Base-by-base conservation (phyloP, 2,888 invertebrate genomes). In the Cephus runcator region DNA sequence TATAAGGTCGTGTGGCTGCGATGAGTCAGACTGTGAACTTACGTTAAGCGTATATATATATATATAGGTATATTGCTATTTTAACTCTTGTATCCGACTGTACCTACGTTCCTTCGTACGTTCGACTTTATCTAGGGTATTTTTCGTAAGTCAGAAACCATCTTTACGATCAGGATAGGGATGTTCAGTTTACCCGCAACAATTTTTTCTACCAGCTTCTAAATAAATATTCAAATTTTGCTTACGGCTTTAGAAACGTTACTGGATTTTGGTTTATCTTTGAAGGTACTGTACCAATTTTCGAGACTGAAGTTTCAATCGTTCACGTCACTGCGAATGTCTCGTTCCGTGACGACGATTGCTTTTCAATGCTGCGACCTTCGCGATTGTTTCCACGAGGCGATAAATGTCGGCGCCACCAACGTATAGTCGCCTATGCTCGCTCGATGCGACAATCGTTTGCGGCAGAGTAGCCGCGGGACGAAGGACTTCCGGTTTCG, bases 211-310 rank as follows among this genome's bases (percentile, higher is more conserved):
- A 33, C 1, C 9, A 12, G 12, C 36, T 36, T 11, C 1, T 35
- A 0, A 35, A 34, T 11, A 1, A 34, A 35, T 35, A 3, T 35
- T 0, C 11, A 35, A 34, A 34, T 34, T 34, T 35, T 35, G 0
- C 12, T 35, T 35, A 35, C 12, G 36, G 12, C 4, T 36, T 1
- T 12, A 12, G 3, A 36, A 36, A 9, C 9, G 0, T 56, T 9
- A 6, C 40, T 56, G 9, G 23, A 56, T 9, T 56, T 0, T 15
- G 1, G 6, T 15, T 9, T 23, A 9, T 23, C 23, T 56, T 34
- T 11, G 11, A 9, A 34, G 34, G 34, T 34, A 34, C 11, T 0
- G 0, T 23, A 1, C 0, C 0, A 1, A 6, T 6, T 56, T 56
- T 35, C 2, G 35, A 12, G 3, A 12, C 0, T 40, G 4, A 12